phyloP scores from a whole-genome alignment of 1,140 invertebrate species.

The Heliconius hermathena region DNA sequence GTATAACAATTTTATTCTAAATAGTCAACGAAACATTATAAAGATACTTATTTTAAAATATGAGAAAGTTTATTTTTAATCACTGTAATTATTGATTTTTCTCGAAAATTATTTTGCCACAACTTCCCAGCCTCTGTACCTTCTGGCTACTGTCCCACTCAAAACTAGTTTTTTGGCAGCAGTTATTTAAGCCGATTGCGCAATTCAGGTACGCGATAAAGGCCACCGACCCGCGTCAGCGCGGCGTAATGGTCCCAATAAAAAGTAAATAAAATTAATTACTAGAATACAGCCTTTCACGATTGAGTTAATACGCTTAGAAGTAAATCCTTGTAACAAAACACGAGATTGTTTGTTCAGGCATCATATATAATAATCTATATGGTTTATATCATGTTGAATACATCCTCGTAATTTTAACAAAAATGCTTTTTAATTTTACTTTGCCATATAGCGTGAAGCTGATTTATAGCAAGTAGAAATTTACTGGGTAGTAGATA shows the following conservation, averaged over 20 bases:
- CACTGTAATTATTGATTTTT: background rate
- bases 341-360: background rate
- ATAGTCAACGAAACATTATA: background rate
- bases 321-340: conserved; percentile 15
- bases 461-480: background rate
- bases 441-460: background rate
- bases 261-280: conserved; percentile 67
- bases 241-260: conserved; percentile 59
- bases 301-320: conserved; percentile 31
- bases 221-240: conserved; percentile 65
- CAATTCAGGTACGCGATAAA: conserved; percentile 58
- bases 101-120: background rate
- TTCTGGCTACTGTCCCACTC: conserved; percentile 51
- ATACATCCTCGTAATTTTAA: background rate
- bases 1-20: background rate
- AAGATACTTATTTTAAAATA: background rate
- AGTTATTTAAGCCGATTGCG: conserved; percentile 69
- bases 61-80: background rate
- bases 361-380: background rate
- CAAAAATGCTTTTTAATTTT: background rate
- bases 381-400: background rate
- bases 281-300: conserved; percentile 42
- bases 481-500: background rate
- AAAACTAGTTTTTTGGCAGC: conserved; percentile 76
- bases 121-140: conserved; percentile 17